Evolutionary conservation across 2,797 vertebrate species (phyloP).

Genomic region (Spizella passerina): DNA sequence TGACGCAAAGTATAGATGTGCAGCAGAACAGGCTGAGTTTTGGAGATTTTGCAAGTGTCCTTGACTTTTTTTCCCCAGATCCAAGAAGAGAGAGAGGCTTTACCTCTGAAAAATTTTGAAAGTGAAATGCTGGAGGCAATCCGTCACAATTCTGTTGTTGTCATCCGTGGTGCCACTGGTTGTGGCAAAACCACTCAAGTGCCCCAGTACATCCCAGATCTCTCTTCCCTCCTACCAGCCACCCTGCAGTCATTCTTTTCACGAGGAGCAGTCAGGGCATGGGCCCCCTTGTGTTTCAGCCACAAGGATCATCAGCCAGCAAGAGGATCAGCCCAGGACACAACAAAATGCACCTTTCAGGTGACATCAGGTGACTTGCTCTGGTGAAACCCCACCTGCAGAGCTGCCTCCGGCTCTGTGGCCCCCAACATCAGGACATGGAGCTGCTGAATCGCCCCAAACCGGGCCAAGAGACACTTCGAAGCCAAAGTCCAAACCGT

Average conservation of each 20-base stretch:
- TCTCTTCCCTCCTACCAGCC: background rate
- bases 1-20: background rate
- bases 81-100: constrained; percentile 78
- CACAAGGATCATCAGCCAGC: background rate
- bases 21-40: background rate
- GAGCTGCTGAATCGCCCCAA: background rate
- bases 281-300: accelerated
- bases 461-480: background rate
- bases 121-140: constrained; percentile 84
- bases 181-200: constrained; percentile 97
- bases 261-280: background rate
- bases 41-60: background rate
- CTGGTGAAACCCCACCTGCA: background rate
- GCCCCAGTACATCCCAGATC: constrained; percentile 85
- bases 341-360: background rate
- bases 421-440: background rate
- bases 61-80: constrained; percentile 70
- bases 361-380: background rate
- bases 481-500: accelerated
- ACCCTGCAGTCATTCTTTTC: background rate
- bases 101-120: constrained; percentile 94
- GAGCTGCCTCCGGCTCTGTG: background rate
- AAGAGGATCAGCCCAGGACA: background rate
- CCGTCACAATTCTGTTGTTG: constrained; percentile 83
- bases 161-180: constrained; percentile 92